A percentile compares a stretch with the other conserved stretches of the same genome.
These are phyloP conservation scores for Cephus rjabovi DNA, from an alignment of 2,888 invertebrate genomes.

Conservation along the genomic window DNA sequence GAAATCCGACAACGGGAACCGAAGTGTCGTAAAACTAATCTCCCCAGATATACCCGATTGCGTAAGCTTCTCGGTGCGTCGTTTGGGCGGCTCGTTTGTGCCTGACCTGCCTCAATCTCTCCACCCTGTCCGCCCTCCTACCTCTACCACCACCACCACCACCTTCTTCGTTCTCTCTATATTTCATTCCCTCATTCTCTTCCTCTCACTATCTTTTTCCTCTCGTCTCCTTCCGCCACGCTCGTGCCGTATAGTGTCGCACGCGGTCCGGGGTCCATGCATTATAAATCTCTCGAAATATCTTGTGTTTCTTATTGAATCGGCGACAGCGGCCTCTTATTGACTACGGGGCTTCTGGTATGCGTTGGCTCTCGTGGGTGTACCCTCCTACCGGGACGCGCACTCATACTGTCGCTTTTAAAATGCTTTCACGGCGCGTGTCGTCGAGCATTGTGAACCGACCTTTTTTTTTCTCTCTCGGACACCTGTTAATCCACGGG, in stretches of 20 bases:
- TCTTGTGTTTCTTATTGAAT: slow-evolving; percentile 43
- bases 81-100: slow-evolving; percentile 26
- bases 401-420: not conserved
- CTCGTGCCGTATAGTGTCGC: not conserved
- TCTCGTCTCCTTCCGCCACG: slow-evolving; percentile 9
- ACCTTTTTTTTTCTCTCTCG: not conserved
- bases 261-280: slow-evolving; percentile 36
- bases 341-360: not conserved
- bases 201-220: slow-evolving; percentile 8
- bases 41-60: slow-evolving; percentile 39
- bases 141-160: slow-evolving; percentile 18
- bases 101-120: slow-evolving; percentile 45
- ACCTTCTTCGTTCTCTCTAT: slow-evolving; percentile 18
- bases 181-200: slow-evolving; percentile 16
- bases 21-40: slow-evolving; percentile 46
- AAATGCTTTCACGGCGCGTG: not conserved
- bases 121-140: slow-evolving; percentile 1
- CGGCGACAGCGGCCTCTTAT: slow-evolving; percentile 16
- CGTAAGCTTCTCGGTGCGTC: slow-evolving; percentile 32
- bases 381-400: not conserved
- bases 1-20: slow-evolving; percentile 32
- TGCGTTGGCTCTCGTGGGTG: not conserved
- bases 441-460: not conserved
- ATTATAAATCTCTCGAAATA: slow-evolving; percentile 52
- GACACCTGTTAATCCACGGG: not conserved